Conservation (phyloP, 2,113 vertebrate species). For the Gavia stellata region DNA sequence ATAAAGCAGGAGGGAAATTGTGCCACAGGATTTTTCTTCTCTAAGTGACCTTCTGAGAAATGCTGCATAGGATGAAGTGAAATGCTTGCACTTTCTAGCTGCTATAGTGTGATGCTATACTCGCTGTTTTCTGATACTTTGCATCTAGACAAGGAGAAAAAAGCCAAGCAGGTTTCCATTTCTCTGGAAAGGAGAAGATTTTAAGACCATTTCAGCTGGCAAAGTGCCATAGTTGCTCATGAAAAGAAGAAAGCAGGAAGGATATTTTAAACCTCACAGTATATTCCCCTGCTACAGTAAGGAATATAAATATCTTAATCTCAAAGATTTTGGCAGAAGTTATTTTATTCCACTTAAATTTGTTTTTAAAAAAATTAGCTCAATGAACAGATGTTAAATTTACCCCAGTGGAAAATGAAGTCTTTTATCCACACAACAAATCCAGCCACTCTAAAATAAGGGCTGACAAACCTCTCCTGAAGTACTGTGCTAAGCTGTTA, state of each 20-base stretch:
- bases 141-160: neutral
- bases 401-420: neutral
- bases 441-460: neutral
- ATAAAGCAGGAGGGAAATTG: neutral
- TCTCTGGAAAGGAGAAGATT: neutral
- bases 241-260: neutral
- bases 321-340: neutral
- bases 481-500: neutral
- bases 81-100: neutral
- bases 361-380: neutral
- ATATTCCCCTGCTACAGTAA: neutral
- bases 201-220: neutral
- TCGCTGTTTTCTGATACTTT: neutral
- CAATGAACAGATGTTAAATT: neutral
- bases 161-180: neutral
- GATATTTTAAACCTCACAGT: neutral
- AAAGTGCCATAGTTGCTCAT: neutral
- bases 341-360: neutral
- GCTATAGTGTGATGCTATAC: no score
- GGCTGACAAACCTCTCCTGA: neutral
- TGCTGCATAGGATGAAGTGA: neutral
- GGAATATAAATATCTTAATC: neutral
- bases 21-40: neutral
- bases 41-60: neutral
- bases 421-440: neutral